Evolutionary conservation across 2,888 invertebrate genomes (phyloP).

Genomic region (Matsumyia berberina): DNA sequence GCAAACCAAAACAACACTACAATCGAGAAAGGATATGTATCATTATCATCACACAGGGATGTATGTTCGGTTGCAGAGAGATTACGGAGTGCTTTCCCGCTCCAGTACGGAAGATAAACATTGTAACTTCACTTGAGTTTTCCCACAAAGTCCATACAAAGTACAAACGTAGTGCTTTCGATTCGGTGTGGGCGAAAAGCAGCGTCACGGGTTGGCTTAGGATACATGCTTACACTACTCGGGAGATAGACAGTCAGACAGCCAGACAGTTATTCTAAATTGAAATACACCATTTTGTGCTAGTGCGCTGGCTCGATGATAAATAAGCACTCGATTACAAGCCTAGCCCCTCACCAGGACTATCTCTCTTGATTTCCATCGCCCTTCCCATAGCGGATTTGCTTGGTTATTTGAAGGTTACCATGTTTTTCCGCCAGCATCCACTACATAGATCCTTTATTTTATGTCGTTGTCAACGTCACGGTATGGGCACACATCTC

Average conservation of each 20-base stretch:
- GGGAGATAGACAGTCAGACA: conserved; percentile 60
- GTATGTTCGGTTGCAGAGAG: conserved; percentile 59
- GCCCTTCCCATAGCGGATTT: conserved; percentile 18
- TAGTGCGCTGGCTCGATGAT: conserved; percentile 63
- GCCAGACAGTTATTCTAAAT: conserved; percentile 71
- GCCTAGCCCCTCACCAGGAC: conserved; percentile 54
- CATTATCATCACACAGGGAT: conserved; percentile 63
- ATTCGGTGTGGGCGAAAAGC: not conserved
- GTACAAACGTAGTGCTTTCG: conserved; percentile 40
- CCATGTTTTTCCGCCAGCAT: conserved; percentile 54
- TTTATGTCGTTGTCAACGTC: conserved; percentile 76
- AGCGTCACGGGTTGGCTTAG: conserved; percentile 21
- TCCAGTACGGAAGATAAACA: conserved; percentile 65
- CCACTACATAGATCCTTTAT: conserved; percentile 68
- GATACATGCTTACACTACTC: conserved; percentile 24
- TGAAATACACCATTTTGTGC: conserved; percentile 70
- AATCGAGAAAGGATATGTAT: conserved; percentile 61
- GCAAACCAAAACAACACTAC: conserved; percentile 60
- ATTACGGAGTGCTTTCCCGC: conserved; percentile 68
- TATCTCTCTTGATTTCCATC: not conserved
- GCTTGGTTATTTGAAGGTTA: conserved; percentile 66
- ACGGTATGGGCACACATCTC: conserved; percentile 70
- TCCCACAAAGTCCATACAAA: conserved; percentile 63
- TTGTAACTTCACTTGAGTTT: conserved; percentile 67
- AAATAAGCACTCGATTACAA: conserved; percentile 72